Evolutionary conservation across 2,797 vertebrate genomes (phyloP).

Genomic region (Arctocebus calabarensis): DNA sequence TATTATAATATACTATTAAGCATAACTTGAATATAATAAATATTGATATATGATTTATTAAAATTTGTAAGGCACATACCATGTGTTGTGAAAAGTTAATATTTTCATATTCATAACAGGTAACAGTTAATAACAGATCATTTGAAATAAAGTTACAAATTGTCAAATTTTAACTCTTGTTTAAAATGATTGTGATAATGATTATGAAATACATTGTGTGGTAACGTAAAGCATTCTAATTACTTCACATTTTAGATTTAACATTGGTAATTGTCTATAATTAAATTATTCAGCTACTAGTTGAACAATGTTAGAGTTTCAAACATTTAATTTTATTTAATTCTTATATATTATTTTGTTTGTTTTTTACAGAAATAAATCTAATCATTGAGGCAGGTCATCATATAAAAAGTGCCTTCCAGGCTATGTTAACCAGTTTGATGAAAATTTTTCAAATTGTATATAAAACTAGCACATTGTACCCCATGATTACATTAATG

Average conservation of each 20-base stretch:
- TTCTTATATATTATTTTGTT: not conserved
- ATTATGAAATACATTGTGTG: not conserved
- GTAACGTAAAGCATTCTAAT: constrained; percentile 18
- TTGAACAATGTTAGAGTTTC: not conserved
- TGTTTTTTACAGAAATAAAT: not conserved
- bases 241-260: constrained; percentile 49
- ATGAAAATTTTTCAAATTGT: no score
- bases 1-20: not conserved
- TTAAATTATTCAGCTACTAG: not conserved
- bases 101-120: not conserved
- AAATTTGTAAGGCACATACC: constrained; percentile 11
- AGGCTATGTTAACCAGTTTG: not conserved
- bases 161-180: not conserved
- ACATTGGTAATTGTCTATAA: not conserved
- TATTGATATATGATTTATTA: not conserved
- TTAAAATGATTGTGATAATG: constrained; percentile 43
- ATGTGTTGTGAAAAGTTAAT: constrained; percentile 3
- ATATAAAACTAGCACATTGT: no score
- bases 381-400: constrained; percentile 9
- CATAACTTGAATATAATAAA: constrained; percentile 26
- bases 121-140: not conserved
- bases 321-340: constrained; percentile 21
- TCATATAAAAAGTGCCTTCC: constrained; percentile 7
- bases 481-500: no score
- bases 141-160: not conserved